These are phyloP conservation scores for Bambusicola thoracicus DNA, from an alignment of 2,113 vertebrate species.

Conservation along the genomic window DNA sequence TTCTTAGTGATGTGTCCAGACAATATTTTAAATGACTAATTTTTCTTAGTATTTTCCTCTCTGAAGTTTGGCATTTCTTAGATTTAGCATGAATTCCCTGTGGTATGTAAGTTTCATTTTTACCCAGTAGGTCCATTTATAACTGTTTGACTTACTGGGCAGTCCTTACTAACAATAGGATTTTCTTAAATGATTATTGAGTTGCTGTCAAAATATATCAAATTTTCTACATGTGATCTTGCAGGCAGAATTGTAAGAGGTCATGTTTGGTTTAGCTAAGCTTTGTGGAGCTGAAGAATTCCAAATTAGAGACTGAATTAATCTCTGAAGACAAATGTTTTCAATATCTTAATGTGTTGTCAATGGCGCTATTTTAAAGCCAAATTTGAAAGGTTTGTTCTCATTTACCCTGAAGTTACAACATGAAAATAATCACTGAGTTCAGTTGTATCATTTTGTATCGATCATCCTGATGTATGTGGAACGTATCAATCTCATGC, in stretches of 20 bases:
- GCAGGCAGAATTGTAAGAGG: background rate
- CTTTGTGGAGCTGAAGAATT: background rate
- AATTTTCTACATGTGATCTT: background rate
- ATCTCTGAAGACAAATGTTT: background rate
- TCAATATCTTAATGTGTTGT: background rate
- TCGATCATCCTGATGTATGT: background rate
- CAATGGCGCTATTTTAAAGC: background rate
- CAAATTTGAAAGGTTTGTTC: background rate
- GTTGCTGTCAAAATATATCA: slow-evolving; percentile 9
- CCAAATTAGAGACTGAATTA: background rate
- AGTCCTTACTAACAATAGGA: slow-evolving; percentile 10
- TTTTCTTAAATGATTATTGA: slow-evolving; percentile 45
- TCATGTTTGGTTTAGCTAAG: background rate
- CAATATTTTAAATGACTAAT: background rate
- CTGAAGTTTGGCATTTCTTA: slow-evolving; percentile 40
- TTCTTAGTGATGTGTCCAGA: background rate
- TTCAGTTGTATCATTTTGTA: background rate
- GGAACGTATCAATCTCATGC: background rate
- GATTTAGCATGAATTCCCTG: background rate
- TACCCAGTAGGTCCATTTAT: background rate
- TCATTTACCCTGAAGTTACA: background rate
- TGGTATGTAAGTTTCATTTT: background rate
- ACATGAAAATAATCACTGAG: background rate
- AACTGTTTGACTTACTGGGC: slow-evolving; percentile 21
- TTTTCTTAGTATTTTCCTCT: slow-evolving; percentile 8